These are phyloP conservation scores for Sarcophaga caerulescens DNA, from an alignment of 2,888 invertebrate genomes.

Conservation along the genomic window DNA sequence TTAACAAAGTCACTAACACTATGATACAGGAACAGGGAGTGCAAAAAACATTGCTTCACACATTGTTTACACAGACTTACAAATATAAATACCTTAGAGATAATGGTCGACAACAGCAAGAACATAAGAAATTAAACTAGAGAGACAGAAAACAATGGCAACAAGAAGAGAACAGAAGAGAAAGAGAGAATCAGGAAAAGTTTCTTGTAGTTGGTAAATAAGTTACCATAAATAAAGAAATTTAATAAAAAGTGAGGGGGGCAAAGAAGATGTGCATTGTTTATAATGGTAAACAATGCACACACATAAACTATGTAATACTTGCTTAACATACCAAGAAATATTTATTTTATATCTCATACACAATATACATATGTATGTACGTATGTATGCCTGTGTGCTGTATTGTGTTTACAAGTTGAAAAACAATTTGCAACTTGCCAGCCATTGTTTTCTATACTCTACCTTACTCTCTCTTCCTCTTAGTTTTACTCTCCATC, in stretches of 20 bases:
- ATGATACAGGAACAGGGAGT: no score
- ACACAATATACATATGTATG: background rate
- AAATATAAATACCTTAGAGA: background rate
- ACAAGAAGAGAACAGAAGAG: background rate
- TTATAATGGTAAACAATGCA: conserved; percentile 33
- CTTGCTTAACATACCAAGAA: background rate
- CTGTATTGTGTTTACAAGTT: conserved; percentile 14
- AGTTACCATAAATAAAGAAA: conserved; percentile 59
- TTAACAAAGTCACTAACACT: no score
- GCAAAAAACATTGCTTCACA: no score
- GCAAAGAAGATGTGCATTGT: conserved; percentile 15
- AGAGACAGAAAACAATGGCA: background rate
- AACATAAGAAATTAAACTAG: background rate
- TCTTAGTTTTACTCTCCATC: background rate
- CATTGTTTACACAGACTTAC: background rate
- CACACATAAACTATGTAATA: background rate
- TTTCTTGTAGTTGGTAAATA: conserved; percentile 14
- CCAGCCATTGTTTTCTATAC: conserved; percentile 54
- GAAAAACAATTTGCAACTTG: conserved; percentile 65
- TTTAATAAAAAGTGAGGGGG: conserved; percentile 45
- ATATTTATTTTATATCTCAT: background rate
- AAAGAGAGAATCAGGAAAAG: background rate
- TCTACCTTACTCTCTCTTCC: background rate
- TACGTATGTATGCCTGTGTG: background rate
- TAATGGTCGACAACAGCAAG: background rate